These are phyloP conservation scores for Drosophila kepulauana DNA, from an alignment of 1,140 invertebrate genomes.

Conservation along the genomic window DNA sequence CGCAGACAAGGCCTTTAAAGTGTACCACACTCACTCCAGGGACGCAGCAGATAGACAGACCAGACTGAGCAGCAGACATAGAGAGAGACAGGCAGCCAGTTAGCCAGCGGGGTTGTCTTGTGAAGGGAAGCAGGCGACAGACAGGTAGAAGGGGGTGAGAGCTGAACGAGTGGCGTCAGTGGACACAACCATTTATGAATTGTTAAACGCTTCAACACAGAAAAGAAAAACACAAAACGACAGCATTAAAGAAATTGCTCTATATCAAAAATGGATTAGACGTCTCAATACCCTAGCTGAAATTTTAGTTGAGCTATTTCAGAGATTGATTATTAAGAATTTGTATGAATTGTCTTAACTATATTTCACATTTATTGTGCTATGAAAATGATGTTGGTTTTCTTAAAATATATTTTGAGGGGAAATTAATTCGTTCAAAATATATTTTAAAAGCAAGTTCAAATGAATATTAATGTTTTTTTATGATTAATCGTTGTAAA, in stretches of 20 bases:
- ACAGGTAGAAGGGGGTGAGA: slow-evolving; percentile 23
- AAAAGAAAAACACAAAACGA: slow-evolving; percentile 13
- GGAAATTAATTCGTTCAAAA: no score
- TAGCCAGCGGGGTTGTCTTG: neutral
- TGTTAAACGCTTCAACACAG: slow-evolving; percentile 64
- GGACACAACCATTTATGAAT: slow-evolving; percentile 74
- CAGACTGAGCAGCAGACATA: neutral
- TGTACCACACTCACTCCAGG: slow-evolving; percentile 37
- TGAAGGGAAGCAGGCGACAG: slow-evolving; percentile 28
- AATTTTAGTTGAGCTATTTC: no score
- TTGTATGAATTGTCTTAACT: neutral
- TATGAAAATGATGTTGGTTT: no score
- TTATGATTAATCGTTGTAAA: no score
- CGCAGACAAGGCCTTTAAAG: slow-evolving; percentile 37
- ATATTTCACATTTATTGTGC: no score
- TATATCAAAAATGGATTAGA: neutral
- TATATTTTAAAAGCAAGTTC: no score
- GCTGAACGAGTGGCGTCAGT: slow-evolving; percentile 75
- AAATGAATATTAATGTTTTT: no score
- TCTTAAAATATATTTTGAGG: no score
- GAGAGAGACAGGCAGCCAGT: neutral
- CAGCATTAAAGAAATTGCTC: neutral
- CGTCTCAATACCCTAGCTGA: slow-evolving; percentile 1
- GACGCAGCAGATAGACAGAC: slow-evolving; percentile 4
- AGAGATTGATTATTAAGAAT: no score